phyloP scores from a whole-genome alignment of 2,797 vertebrate genomes.

The Antennarius maculatus region DNA sequence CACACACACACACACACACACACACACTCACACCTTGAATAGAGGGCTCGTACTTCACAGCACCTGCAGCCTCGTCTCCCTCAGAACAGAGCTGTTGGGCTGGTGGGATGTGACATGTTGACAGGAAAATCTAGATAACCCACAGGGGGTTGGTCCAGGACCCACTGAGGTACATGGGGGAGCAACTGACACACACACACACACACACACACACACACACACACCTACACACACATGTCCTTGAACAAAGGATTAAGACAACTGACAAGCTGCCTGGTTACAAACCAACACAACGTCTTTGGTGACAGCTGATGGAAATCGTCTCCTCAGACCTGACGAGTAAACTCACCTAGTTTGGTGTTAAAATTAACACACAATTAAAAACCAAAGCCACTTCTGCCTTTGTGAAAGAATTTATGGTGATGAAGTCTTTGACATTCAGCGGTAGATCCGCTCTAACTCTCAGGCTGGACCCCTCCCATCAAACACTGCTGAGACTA shows the following conservation, averaged over 20 bases:
- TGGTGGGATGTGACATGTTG: slow-evolving; percentile 43
- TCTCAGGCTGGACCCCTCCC: not conserved
- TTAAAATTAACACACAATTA: slow-evolving; percentile 20
- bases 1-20: slow-evolving; percentile 1
- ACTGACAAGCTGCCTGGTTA: slow-evolving; percentile 37
- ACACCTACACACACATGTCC: slow-evolving; percentile 20
- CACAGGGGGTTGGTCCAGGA: slow-evolving; percentile 1
- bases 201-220: slow-evolving; percentile 8
- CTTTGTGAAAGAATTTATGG: not conserved
- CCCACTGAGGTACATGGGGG: slow-evolving; percentile 4
- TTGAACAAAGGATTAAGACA: slow-evolving; percentile 48
- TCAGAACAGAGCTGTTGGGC: slow-evolving; percentile 12
- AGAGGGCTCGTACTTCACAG: slow-evolving; percentile 5
- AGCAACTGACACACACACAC: too few species aligned
- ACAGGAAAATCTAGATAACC: slow-evolving; percentile 36
- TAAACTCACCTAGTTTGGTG: not conserved
- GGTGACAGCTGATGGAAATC: slow-evolving; percentile 25
- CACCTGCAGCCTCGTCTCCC: slow-evolving; percentile 9
- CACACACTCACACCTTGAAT: slow-evolving; percentile 9
- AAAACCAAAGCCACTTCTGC: not conserved
- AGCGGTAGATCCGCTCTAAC: not conserved
- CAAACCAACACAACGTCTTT: slow-evolving; percentile 20
- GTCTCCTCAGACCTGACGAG: not conserved
- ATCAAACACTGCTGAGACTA: slow-evolving; percentile 3
- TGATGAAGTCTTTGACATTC: not conserved